phyloP scores from a whole-genome alignment of 2,888 invertebrate genomes.

The Netelia fuscicornis region DNA sequence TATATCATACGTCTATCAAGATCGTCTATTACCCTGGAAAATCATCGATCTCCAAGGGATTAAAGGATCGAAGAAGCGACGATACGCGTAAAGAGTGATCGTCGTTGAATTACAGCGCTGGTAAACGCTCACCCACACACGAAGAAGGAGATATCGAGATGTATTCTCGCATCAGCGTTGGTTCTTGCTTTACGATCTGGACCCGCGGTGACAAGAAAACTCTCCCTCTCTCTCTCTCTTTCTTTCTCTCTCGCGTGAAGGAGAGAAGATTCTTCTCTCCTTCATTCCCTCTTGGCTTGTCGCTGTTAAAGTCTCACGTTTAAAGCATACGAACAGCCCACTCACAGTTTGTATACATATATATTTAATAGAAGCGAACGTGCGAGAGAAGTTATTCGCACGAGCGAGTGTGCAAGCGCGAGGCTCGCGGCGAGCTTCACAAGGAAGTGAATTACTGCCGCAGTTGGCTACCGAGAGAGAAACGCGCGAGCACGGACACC shows the following conservation, averaged over 20 bases:
- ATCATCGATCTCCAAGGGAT: conserved; percentile 33
- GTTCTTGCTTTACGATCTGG: conserved; percentile 65
- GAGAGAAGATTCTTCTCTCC: conserved; percentile 20
- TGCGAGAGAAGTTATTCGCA: conserved; percentile 69
- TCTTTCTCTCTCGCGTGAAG: conserved; percentile 7
- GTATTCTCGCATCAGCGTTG: conserved; percentile 37
- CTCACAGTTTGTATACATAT: conserved; percentile 25
- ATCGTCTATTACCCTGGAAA: conserved; percentile 46
- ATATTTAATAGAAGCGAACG: conserved; percentile 58
- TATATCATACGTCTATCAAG: not conserved
- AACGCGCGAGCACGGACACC: not conserved
- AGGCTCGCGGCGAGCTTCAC: conserved; percentile 70
- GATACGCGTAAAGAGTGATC: conserved; percentile 37
- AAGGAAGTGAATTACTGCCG: conserved; percentile 72
- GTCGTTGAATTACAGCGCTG: conserved; percentile 44
- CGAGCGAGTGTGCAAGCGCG: conserved; percentile 55
- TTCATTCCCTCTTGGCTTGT: conserved; percentile 47
- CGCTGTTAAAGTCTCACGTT: conserved; percentile 68
- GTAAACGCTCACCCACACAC: conserved; percentile 34
- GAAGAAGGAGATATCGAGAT: conserved; percentile 49
- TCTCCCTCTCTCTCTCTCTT: conserved; percentile 39
- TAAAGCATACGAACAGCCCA: conserved; percentile 60
- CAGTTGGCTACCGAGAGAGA: conserved; percentile 64
- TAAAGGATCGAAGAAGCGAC: conserved; percentile 48
- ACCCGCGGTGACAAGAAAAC: conserved; percentile 56